A percentile compares a stretch with the other conserved stretches of the same genome.
phyloP scores from a whole-genome alignment of 2,113 vertebrate species.

The Menidia beryllina region DNA sequence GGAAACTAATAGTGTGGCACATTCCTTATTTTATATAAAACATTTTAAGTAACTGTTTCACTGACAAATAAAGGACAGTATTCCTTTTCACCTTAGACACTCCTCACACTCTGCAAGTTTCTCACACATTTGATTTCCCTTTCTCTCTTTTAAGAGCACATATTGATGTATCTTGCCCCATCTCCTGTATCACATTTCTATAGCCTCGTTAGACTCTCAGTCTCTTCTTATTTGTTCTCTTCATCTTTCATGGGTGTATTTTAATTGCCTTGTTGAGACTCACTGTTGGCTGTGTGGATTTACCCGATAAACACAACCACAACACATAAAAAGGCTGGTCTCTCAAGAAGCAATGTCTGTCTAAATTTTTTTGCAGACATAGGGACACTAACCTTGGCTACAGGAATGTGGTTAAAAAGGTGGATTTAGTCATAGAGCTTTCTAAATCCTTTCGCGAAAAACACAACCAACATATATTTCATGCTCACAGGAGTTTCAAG shows the following conservation, averaged over 20 bases:
- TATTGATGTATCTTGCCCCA: background rate
- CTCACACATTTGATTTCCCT: background rate
- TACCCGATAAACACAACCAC: background rate
- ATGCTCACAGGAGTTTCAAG: too few species aligned
- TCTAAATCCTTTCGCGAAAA: too few species aligned
- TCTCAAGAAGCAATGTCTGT: conserved; percentile 11
- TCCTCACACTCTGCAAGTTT: background rate
- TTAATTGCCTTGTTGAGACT: background rate
- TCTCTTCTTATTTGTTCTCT: background rate
- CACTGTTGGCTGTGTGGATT: conserved; percentile 11
- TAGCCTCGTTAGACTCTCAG: conserved; percentile 3
- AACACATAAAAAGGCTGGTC: background rate
- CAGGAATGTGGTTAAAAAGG: background rate
- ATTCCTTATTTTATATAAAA: background rate
- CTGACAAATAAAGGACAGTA: too few species aligned
- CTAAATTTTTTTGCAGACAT: conserved; percentile 8
- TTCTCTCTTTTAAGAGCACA: background rate
- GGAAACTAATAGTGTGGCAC: background rate
- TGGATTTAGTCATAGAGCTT: too few species aligned
- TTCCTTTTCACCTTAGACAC: background rate
- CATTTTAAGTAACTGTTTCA: background rate
- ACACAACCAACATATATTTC: too few species aligned
- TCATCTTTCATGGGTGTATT: conserved; percentile 7
- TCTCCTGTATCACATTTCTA: background rate
- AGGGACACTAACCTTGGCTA: background rate